Evolutionary conservation across 1,140 invertebrate species (phyloP).

Genomic region (Aphelenchoides avenae): DNA sequence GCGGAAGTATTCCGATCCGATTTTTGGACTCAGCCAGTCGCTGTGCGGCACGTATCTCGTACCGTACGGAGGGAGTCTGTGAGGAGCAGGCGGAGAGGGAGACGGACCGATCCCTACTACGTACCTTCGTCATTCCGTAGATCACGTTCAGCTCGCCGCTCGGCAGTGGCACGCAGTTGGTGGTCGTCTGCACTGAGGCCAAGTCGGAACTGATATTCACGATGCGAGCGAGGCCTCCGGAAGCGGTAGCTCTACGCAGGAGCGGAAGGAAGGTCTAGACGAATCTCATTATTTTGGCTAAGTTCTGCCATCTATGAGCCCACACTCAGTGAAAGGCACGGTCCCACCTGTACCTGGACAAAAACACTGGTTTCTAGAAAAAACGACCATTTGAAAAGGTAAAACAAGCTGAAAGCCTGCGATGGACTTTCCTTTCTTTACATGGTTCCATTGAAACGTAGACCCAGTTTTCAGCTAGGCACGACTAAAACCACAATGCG

Average conservation of each 20-base stretch:
- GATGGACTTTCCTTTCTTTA: too few relatives aligned
- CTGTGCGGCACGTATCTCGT: too few relatives aligned
- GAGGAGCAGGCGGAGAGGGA: too few relatives aligned
- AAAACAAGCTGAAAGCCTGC: background rate
- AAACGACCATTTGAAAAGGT: too few relatives aligned
- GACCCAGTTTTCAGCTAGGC: background rate
- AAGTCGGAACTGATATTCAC: conserved; percentile 27
- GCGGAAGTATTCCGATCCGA: too few relatives aligned
- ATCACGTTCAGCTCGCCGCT: conserved; percentile 12
- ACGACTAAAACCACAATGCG: background rate
- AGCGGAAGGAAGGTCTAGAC: conserved; percentile 18
- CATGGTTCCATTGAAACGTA: too few relatives aligned
- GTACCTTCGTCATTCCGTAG: conserved; percentile 32
- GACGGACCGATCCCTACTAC: too few relatives aligned
- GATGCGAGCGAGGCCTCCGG: conserved; percentile 7
- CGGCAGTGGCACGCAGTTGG: background rate
- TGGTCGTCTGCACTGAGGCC: conserved; percentile 8
- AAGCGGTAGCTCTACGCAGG: conserved; percentile 18
- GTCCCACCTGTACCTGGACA: too few relatives aligned
- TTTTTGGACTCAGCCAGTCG: too few relatives aligned
- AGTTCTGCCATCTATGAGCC: background rate
- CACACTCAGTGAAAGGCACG: background rate
- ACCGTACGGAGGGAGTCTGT: too few relatives aligned
- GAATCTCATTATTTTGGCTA: background rate
- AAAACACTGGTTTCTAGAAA: too few relatives aligned